Conservation (phyloP, 1,140 invertebrate species). For the Zaprionus ornatus region DNA sequence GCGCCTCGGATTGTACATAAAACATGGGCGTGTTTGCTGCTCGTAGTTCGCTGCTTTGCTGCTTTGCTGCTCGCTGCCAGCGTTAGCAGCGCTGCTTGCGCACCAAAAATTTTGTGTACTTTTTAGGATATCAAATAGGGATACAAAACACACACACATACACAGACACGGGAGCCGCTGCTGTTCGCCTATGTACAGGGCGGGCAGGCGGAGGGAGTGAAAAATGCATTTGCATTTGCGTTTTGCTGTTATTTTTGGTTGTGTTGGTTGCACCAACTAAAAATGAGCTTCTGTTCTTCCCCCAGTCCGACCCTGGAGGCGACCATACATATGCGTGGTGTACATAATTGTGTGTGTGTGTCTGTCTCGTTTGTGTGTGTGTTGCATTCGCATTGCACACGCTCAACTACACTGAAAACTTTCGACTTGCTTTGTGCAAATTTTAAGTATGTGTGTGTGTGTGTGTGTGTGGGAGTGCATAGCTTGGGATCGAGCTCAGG, state of each 20-base stretch:
- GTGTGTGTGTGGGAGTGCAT: neutral
- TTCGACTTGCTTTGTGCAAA: constrained; percentile 28
- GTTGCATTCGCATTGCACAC: constrained; percentile 54
- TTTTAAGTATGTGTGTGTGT: constrained; percentile 57
- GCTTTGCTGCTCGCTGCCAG: constrained; percentile 30
- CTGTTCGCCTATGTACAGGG: constrained; percentile 42
- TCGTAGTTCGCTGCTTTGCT: constrained; percentile 31
- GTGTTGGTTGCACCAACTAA: constrained; percentile 71
- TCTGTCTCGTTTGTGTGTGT: constrained; percentile 9
- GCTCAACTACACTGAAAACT: constrained; percentile 33
- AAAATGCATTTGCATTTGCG: constrained; percentile 65
- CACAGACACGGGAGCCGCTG: constrained; percentile 13
- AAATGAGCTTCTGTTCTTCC: constrained; percentile 52
- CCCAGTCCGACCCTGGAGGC: neutral
- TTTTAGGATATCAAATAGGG: constrained; percentile 83
- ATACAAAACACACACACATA: constrained; percentile 52
- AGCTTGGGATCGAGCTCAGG: constrained; percentile 17
- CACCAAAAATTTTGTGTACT: constrained; percentile 79
- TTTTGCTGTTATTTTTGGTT: constrained; percentile 32
- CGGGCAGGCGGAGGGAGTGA: constrained; percentile 41
- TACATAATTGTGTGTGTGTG: constrained; percentile 5
- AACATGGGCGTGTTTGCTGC: constrained; percentile 81
- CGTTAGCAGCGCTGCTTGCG: constrained; percentile 56
- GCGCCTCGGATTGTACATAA: constrained; percentile 71
- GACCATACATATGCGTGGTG: neutral